phyloP scores from a whole-genome alignment of 2,113 vertebrate species.

The Hirundichthys speculiger region DNA sequence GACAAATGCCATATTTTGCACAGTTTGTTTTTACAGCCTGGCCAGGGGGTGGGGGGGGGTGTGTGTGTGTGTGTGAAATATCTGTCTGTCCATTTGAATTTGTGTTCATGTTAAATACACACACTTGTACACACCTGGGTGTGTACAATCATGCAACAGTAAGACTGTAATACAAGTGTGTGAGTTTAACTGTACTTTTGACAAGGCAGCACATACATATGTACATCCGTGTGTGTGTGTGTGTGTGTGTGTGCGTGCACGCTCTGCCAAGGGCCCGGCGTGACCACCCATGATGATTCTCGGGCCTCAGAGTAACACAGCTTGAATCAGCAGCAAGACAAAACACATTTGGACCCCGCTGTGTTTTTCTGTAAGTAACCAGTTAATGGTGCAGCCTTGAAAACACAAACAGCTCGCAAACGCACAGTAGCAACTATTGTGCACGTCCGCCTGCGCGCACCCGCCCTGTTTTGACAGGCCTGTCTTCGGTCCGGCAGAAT shows the following conservation, averaged over 20 bases:
- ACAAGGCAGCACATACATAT: too few species aligned
- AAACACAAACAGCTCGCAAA: constrained; percentile 54
- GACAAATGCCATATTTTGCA: constrained; percentile 77
- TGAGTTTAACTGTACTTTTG: too few species aligned
- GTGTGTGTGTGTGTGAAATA: constrained; percentile 39
- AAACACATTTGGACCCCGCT: constrained; percentile 65
- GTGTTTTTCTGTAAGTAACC: constrained; percentile 61
- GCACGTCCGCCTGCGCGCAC: constrained; percentile 16
- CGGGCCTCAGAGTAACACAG: constrained; percentile 64
- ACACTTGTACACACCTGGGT: constrained; percentile 9
- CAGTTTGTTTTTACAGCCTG: constrained; percentile 76
- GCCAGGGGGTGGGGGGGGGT: constrained; percentile 51
- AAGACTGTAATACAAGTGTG: not conserved
- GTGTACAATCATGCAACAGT: not conserved
- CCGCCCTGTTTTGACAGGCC: constrained; percentile 34
- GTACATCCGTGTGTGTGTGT: not conserved
- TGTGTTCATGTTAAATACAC: constrained; percentile 33
- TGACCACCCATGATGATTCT: constrained; percentile 74
- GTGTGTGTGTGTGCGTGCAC: not conserved
- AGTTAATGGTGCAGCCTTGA: constrained; percentile 58
- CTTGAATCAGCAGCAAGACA: constrained; percentile 70
- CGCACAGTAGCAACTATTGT: constrained; percentile 54
- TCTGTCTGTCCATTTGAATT: constrained; percentile 14
- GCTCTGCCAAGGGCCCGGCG: constrained; percentile 40
- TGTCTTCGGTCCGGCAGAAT: constrained; percentile 24